These are phyloP conservation scores for Entelurus aequoreus DNA, from an alignment of 2,113 vertebrate genomes.

Conservation along the genomic window DNA sequence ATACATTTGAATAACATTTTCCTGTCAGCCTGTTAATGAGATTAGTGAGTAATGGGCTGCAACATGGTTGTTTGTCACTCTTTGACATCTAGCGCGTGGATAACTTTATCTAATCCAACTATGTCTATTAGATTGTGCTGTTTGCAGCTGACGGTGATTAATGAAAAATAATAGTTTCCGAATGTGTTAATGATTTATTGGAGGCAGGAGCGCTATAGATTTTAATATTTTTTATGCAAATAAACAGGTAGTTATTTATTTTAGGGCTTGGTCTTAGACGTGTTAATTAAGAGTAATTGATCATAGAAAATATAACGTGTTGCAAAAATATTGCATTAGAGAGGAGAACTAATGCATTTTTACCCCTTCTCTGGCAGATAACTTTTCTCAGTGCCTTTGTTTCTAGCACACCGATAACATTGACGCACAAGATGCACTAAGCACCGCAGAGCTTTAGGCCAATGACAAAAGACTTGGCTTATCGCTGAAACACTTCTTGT, in stretches of 20 bases:
- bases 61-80: conserved; percentile 51
- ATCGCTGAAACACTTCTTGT: too few species aligned
- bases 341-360: too few species aligned
- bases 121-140: conserved; percentile 40
- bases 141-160: conserved; percentile 33
- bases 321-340: too few species aligned
- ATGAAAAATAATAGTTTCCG: conserved; percentile 31
- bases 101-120: conserved; percentile 50
- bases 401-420: too few species aligned
- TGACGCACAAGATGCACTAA: too few species aligned
- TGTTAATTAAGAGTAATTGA: too few species aligned
- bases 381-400: too few species aligned
- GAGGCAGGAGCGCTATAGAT: not conserved
- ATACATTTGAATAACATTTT: conserved; percentile 61
- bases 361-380: too few species aligned
- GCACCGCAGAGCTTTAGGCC: too few species aligned
- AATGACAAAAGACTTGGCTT: too few species aligned
- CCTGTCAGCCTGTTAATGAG: conserved; percentile 57
- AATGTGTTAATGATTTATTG: conserved; percentile 36
- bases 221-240: not conserved
- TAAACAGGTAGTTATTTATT: not conserved
- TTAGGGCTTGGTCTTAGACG: too few species aligned
- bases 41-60: conserved; percentile 54
- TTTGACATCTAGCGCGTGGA: conserved; percentile 50
- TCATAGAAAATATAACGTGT: too few species aligned